Evolutionary conservation across 2,888 invertebrate genomes (phyloP), one percentile per base, ranked within the genome.

Genomic region (Dynastes maya): DNA sequence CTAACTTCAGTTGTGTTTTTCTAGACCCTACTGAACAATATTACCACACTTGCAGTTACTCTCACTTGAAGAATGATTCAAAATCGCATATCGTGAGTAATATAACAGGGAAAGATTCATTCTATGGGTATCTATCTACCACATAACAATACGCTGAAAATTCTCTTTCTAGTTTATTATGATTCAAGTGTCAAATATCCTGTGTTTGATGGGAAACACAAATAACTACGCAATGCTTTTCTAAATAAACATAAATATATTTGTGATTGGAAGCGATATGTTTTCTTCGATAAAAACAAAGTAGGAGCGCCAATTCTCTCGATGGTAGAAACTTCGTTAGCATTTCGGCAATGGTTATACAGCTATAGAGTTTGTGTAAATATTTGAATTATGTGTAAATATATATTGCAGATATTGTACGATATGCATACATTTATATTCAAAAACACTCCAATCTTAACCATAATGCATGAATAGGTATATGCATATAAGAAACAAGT

Each of bases 341-440:
- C 22, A 11, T 29, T 63, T 63, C 5, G 32, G 11, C 13, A 29
- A 63, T 32, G 32, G 29, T 29, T 63, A 32, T 9, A n/a, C 63
- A 45, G 1, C 29, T 61, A 27, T 13, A 8, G 9, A 63, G 11
- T 32, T 63, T 32, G 27, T 9, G 11, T 29, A 63, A 63, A 63
- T 63, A 63, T 63, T 63, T 63, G 55, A 53, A 61, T 29, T 61
- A 16, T 22, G 2, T 55, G 16, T 22, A n/a, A 55, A 55, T 55
- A 55, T 2, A 55, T 55, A 55, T 16, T 55, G 16, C 55, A 55
- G n/a, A 55, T 55, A 11, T 55, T 55, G 2, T 55, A 16, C 13
- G 16, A n/a, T 55, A 55, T n/a, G n/a, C 22, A 55, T 55, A 22
- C 55, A 45, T n/a, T n/a, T 13, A 55, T n/a, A 55, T 55, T 22